Evolutionary conservation across 2,888 invertebrate genomes (phyloP), one percentile per base, ranked within the genome.

Genomic region (Diadegma fenestrale): DNA sequence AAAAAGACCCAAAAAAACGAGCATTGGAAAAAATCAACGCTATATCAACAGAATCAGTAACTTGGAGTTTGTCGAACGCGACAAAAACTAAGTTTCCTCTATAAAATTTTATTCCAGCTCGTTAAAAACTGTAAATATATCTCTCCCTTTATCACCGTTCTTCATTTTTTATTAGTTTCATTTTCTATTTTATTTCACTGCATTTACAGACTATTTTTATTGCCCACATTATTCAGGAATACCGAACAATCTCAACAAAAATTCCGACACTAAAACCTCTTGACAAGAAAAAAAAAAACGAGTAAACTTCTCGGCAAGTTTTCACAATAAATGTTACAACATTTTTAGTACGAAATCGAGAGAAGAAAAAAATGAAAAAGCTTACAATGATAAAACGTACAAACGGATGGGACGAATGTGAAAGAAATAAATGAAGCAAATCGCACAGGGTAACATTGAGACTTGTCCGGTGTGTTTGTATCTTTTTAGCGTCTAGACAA

Each of bases 121-220:
- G 41, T 37, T 41, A n/a, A 64, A 64, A 64, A 14, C 58, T 14
- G 14, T 26, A 26, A 58, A 22, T 58, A 58, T 14, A 58, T 26
- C 7, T 58, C 14, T 26, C 26, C 8, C 37, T 41, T 64, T 19
- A 19, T 37, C 30, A 37, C 69, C 26, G 4, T 45, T 45, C 22
- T 43, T 45, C 12, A 17, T 69, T 45, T 43, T 69, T 45, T 30
- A 10, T 26, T 17, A 17, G 26, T 41, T 64, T 12, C 37, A 64
- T 64, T 19, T 64, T 41, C 37, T n/a, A 37, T 37, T 19, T 64
- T 37, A 64, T 64, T 64, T 41, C 12, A 26, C 14, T 26, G 58
- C 58, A 26, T 58, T 58, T 26, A 58, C 10, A 58, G 58, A 58
- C 58, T 58, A 58, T 26, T 26, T 58, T 58, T 58, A 58, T 58